These are phyloP conservation scores for Atlantisia rogersi DNA, from an alignment of 2,113 vertebrate species.

Conservation along the genomic window DNA sequence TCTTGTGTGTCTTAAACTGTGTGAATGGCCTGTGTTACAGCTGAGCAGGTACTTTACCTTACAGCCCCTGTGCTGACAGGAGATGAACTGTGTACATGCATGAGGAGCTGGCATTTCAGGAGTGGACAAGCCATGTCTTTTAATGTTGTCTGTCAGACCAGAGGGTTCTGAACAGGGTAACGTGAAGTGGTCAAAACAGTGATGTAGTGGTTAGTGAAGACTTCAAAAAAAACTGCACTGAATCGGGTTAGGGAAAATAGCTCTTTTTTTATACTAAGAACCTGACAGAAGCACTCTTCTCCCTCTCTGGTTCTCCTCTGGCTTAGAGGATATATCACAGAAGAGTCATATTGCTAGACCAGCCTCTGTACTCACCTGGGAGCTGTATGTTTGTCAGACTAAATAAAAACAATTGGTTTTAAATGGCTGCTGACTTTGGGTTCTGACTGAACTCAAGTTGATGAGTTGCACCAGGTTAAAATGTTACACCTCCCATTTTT, in stretches of 20 bases:
- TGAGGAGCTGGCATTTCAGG: background rate
- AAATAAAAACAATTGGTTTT: background rate
- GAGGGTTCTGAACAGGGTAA: background rate
- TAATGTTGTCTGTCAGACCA: background rate
- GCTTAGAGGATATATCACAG: background rate
- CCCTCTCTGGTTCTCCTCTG: background rate
- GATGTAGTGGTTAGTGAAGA: background rate
- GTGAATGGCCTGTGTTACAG: background rate
- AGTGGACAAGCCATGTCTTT: background rate
- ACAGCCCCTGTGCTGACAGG: background rate
- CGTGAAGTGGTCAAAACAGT: background rate
- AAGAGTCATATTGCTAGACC: background rate
- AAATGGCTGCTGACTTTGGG: background rate
- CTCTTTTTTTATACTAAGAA: background rate
- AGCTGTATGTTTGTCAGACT: background rate
- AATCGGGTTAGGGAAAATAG: background rate
- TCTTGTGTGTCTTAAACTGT: constrained; percentile 8
- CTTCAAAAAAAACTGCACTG: background rate
- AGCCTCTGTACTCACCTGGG: background rate
- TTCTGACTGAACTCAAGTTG: background rate
- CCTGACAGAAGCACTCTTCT: background rate
- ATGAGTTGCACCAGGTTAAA: background rate
- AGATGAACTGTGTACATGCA: background rate
- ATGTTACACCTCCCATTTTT: background rate
- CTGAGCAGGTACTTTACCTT: background rate